phyloP scores from a whole-genome alignment of 2,113 vertebrate species.

The Zosterops hypoxanthus region DNA sequence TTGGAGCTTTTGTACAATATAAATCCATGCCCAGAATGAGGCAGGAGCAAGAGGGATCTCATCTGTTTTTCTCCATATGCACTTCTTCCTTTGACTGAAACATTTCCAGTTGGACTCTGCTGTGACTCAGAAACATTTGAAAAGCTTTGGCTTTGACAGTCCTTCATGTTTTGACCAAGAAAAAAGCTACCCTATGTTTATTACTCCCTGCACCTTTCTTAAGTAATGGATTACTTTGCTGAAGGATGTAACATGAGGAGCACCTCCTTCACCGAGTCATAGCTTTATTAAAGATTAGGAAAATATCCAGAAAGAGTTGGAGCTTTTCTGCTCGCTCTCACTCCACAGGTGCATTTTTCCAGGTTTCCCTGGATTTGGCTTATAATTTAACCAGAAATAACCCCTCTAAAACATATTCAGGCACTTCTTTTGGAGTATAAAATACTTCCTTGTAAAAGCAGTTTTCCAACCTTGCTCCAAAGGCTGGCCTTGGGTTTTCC shows the following conservation, averaged over 20 bases:
- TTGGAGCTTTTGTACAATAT: neutral
- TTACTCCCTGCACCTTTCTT: neutral
- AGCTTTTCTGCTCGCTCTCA: neutral
- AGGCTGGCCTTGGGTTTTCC: neutral
- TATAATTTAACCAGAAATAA: constrained; percentile 41
- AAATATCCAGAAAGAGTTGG: neutral
- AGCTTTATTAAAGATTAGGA: constrained; percentile 17
- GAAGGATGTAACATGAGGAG: constrained; percentile 1
- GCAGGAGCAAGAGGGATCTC: neutral
- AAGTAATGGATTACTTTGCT: neutral
- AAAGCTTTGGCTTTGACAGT: neutral
- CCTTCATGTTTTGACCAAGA: neutral
- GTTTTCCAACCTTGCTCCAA: neutral
- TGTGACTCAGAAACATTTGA: neutral
- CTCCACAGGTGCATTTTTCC: constrained; percentile 33
- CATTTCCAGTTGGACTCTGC: neutral
- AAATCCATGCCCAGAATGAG: neutral
- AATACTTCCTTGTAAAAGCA: constrained; percentile 5
- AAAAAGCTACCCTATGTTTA: neutral
- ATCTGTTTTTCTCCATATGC: neutral
- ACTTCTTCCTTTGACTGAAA: neutral
- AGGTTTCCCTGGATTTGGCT: constrained; percentile 12
- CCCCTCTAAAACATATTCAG: neutral
- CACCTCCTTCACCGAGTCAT: neutral
- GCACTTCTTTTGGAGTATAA: neutral